phyloP scores from a whole-genome alignment of 2,113 vertebrate species.

The Ranitomeya variabilis region DNA sequence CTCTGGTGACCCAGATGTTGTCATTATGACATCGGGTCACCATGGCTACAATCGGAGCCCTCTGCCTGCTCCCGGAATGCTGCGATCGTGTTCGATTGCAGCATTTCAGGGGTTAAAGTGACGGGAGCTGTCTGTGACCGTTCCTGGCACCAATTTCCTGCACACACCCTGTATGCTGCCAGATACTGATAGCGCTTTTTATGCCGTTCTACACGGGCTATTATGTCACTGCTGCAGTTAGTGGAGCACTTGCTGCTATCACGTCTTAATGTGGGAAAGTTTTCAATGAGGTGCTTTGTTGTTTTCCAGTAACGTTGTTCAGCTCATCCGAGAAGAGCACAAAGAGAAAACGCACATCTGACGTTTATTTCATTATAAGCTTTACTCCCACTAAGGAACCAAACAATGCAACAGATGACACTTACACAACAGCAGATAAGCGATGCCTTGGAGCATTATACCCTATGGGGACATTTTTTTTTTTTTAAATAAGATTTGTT shows the following conservation, averaged over 20 bases:
- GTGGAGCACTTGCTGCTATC: neutral
- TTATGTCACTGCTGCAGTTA: neutral
- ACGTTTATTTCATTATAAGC: neutral
- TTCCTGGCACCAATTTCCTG: too few species aligned
- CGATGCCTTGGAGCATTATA: neutral
- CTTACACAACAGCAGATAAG: neutral
- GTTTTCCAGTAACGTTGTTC: neutral
- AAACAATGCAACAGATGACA: neutral
- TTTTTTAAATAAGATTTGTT: neutral
- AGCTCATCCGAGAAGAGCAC: neutral
- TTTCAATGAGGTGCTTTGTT: neutral
- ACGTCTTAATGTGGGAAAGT: neutral
- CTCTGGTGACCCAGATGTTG: too few species aligned
- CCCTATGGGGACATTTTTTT: neutral
- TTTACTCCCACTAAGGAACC: neutral
- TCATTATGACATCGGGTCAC: too few species aligned
- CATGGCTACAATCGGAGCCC: too few species aligned
- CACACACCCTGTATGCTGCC: too few species aligned
- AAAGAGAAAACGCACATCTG: neutral
- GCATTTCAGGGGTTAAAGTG: too few species aligned
- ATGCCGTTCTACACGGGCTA: neutral
- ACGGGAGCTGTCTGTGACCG: too few species aligned
- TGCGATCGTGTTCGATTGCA: too few species aligned
- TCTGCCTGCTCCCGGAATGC: too few species aligned
- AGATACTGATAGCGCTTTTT: too few species aligned